phyloP scores from a whole-genome alignment of 1,140 invertebrate genomes.

The Drosophila repleta region DNA sequence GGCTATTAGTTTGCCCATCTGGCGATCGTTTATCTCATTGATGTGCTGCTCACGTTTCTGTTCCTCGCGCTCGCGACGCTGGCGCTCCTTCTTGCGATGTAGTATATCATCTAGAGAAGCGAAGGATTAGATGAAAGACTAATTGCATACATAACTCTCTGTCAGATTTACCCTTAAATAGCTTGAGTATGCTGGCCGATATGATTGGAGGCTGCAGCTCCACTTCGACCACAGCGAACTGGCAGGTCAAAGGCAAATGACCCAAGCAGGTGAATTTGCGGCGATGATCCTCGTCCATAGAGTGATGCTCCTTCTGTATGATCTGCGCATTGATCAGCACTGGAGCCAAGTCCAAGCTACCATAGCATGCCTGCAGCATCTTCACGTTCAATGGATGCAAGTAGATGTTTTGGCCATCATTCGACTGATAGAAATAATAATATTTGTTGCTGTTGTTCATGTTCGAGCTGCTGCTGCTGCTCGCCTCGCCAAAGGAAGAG shows the following conservation, averaged over 20 bases:
- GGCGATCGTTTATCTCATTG: slow-evolving; percentile 88
- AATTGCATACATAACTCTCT: background rate
- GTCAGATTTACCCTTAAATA: slow-evolving; percentile 87
- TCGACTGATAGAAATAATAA: slow-evolving; percentile 95
- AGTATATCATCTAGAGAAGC: slow-evolving; percentile 86
- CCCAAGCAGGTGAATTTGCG: slow-evolving; percentile 91
- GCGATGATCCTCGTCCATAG: slow-evolving; percentile 92
- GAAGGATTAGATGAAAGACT: background rate
- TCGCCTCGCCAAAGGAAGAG: slow-evolving; percentile 53
- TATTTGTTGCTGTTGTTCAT: slow-evolving; percentile 84
- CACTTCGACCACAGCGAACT: slow-evolving; percentile 95
- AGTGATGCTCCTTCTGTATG: slow-evolving; percentile 92
- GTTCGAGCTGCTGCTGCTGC: slow-evolving; percentile 31
- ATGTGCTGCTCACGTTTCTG: slow-evolving; percentile 89
- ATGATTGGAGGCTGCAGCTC: slow-evolving; percentile 90
- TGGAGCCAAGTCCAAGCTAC: slow-evolving; percentile 91
- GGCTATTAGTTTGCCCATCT: slow-evolving; percentile 86
- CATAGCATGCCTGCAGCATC: slow-evolving; percentile 95
- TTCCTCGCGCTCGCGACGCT: slow-evolving; percentile 88
- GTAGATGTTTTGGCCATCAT: slow-evolving; percentile 96
- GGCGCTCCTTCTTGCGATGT: slow-evolving; percentile 86
- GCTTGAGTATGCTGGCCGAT: slow-evolving; percentile 87
- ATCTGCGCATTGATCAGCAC: slow-evolving; percentile 89
- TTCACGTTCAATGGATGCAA: slow-evolving; percentile 95
- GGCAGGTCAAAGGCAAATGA: slow-evolving; percentile 95